phyloP scores from a whole-genome alignment of 2,797 vertebrate genomes.

The Scolopax bukidnonensis region DNA sequence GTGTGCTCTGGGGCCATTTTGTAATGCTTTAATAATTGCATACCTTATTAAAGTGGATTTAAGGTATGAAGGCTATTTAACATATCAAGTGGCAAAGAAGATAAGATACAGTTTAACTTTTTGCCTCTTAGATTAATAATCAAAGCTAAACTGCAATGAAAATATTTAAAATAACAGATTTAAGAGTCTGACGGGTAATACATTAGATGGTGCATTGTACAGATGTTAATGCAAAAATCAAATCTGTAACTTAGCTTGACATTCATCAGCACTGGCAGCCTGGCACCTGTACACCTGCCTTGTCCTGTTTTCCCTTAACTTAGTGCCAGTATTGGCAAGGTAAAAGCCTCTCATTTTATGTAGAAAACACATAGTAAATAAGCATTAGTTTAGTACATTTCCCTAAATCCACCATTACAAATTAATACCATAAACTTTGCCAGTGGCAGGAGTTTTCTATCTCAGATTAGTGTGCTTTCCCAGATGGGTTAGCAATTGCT shows the following conservation, averaged over 20 bases:
- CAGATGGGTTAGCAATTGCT: slow-evolving; percentile 37
- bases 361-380: slow-evolving; percentile 65
- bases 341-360: slow-evolving; percentile 34
- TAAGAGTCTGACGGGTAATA: slow-evolving; percentile 57
- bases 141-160: slow-evolving; percentile 77
- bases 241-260: slow-evolving; percentile 51
- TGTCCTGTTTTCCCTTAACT: slow-evolving; percentile 56
- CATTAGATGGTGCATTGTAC: slow-evolving; percentile 1
- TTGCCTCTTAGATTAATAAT: slow-evolving; percentile 77
- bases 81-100: slow-evolving; percentile 83
- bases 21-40: slow-evolving; percentile 86
- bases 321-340: slow-evolving; percentile 36
- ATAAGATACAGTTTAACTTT: slow-evolving; percentile 77
- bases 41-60: slow-evolving; percentile 87
- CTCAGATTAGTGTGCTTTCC: background rate
- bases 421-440: slow-evolving; percentile 59
- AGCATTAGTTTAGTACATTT: slow-evolving; percentile 55
- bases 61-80: slow-evolving; percentile 84
- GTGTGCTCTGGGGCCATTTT: slow-evolving; percentile 81
- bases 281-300: background rate
- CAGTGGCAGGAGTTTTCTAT: slow-evolving; percentile 40
- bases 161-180: slow-evolving; percentile 72
- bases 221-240: slow-evolving; percentile 54
- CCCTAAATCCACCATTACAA: slow-evolving; percentile 63
- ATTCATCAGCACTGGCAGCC: background rate